Evolutionary conservation across 2,888 invertebrate species (phyloP).

Genomic region (Pristionchus exspectatus): DNA sequence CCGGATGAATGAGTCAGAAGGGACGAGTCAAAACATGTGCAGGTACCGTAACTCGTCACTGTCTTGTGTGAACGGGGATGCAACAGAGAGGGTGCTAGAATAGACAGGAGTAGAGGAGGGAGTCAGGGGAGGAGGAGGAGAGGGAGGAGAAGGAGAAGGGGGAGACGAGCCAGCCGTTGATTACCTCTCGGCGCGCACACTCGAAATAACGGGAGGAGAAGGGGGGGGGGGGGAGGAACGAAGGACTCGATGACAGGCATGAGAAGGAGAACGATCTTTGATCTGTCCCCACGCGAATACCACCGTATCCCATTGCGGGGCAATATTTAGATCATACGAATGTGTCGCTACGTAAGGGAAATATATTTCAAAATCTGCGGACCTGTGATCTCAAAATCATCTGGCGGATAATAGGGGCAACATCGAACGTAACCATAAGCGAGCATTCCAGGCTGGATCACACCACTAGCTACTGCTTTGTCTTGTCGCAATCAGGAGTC

Average conservation of each 20-base stretch:
- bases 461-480: neutral
- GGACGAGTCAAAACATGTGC: neutral
- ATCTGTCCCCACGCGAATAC: neutral
- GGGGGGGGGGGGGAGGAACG: neutral
- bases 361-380: neutral
- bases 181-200: constrained; percentile 43
- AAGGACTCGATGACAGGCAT: neutral
- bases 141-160: neutral
- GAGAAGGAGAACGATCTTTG: constrained; percentile 12
- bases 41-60: neutral
- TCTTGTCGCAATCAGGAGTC: neutral
- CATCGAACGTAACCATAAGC: neutral
- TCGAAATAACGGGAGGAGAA: neutral
- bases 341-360: too few species aligned
- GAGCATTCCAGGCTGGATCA: neutral
- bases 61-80: neutral
- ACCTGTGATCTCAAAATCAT: neutral
- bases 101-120: constrained; percentile 29
- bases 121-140: constrained; percentile 9
- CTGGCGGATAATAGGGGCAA: too few species aligned
- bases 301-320: neutral
- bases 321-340: too few species aligned
- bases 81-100: neutral
- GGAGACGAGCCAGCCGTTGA: constrained; percentile 37
- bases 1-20: neutral